These are phyloP conservation scores for Panonychus citri DNA, from an alignment of 1,140 invertebrate species.

Conservation along the genomic window DNA sequence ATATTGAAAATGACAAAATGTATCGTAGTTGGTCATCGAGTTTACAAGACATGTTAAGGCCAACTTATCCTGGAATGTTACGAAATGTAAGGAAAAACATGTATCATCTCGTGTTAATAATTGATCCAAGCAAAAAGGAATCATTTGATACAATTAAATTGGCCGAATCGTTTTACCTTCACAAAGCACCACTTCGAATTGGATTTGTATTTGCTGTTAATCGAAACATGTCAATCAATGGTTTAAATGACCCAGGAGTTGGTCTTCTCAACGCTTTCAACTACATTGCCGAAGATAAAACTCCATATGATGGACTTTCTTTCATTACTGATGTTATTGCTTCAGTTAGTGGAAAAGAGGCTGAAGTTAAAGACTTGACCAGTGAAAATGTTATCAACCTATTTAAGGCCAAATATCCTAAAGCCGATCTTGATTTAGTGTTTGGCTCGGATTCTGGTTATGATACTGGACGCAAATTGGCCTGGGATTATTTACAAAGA, in stretches of 20 bases:
- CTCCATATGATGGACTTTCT: constrained; percentile 42
- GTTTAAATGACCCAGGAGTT: constrained; percentile 46
- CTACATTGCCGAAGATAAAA: constrained; percentile 54
- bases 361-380: constrained; percentile 25
- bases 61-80: constrained; percentile 91
- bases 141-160: constrained; percentile 52
- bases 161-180: constrained; percentile 69
- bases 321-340: constrained; percentile 52
- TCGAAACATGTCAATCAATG: constrained; percentile 31
- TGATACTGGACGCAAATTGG: constrained; percentile 47
- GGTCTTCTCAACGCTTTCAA: constrained; percentile 74
- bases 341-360: constrained; percentile 18
- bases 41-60: constrained; percentile 66
- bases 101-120: constrained; percentile 69
- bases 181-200: constrained; percentile 52
- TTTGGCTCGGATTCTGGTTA: constrained; percentile 71
- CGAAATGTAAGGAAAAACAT: constrained; percentile 79
- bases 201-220: constrained; percentile 67
- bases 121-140: constrained; percentile 52
- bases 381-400: constrained; percentile 42
- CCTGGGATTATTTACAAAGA: constrained; percentile 49
- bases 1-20: constrained; percentile 69
- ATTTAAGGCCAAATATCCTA: constrained; percentile 38
- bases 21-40: constrained; percentile 68
- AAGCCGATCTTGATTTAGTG: constrained; percentile 47